Evolutionary conservation across 2,888 invertebrate species (phyloP).

Genomic region (Cerceris rybyensis): DNA sequence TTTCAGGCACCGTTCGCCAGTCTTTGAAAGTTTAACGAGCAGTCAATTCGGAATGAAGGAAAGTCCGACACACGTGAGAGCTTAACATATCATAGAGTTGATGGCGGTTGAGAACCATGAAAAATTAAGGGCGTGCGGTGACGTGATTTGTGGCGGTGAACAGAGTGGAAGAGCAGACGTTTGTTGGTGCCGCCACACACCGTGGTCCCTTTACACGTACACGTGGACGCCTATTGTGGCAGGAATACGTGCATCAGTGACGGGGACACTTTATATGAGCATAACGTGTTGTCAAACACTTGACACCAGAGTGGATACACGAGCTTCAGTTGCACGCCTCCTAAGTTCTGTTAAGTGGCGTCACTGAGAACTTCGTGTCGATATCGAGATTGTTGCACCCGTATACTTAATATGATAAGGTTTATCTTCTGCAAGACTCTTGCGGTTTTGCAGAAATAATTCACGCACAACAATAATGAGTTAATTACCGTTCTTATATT

Average conservation of each 20-base stretch:
- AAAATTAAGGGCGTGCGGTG: slow-evolving; percentile 59
- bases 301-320: slow-evolving; percentile 62
- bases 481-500: no score
- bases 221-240: slow-evolving; percentile 41
- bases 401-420: background rate
- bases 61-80: slow-evolving; percentile 33
- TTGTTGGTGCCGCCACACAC: slow-evolving; percentile 54
- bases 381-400: slow-evolving; percentile 17
- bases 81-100: slow-evolving; percentile 37
- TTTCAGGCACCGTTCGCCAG: background rate
- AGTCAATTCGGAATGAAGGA: slow-evolving; percentile 32
- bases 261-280: slow-evolving; percentile 56
- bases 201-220: slow-evolving; percentile 49
- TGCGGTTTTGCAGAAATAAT: no score
- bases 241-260: slow-evolving; percentile 36
- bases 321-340: slow-evolving; percentile 42
- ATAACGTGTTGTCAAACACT: slow-evolving; percentile 72
- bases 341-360: slow-evolving; percentile 6
- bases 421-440: no score
- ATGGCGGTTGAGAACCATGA: slow-evolving; percentile 57
- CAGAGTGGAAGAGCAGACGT: slow-evolving; percentile 50
- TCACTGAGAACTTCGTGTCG: slow-evolving; percentile 20
- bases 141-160: slow-evolving; percentile 61
- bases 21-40: slow-evolving; percentile 41
- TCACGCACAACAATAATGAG: no score